These are phyloP conservation scores for Chlamydotis undulata DNA, from an alignment of 2,113 vertebrate species.

Conservation along the genomic window DNA sequence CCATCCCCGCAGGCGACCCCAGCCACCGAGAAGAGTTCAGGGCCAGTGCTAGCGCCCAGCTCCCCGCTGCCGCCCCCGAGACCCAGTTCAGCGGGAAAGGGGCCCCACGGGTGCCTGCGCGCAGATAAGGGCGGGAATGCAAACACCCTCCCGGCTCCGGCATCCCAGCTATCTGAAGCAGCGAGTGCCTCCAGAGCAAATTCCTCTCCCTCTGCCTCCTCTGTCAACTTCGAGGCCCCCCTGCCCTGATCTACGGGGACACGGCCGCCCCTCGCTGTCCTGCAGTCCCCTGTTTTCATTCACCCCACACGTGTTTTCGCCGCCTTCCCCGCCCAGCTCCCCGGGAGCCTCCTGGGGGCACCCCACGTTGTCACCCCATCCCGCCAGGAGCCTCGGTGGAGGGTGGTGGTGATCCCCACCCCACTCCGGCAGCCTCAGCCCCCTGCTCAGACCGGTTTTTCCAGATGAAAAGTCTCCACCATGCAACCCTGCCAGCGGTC, in stretches of 20 bases:
- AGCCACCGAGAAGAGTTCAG: neutral
- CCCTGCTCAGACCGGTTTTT: neutral
- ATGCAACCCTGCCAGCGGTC: neutral
- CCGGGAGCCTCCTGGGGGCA: fast-evolving
- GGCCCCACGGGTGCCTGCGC: neutral
- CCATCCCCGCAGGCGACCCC: fast-evolving
- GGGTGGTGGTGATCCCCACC: neutral
- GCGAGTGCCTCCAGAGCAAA: conserved; percentile 48
- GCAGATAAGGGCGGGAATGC: conserved; percentile 49
- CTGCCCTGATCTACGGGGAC: neutral
- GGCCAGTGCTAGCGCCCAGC: neutral
- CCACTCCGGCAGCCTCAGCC: neutral
- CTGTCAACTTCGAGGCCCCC: neutral
- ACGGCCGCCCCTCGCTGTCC: fast-evolving
- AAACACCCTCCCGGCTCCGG: conserved; percentile 52
- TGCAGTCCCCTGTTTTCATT: neutral
- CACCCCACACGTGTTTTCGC: neutral
- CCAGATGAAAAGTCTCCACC: neutral
- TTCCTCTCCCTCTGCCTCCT: neutral
- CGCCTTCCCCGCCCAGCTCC: neutral
- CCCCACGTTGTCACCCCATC: neutral
- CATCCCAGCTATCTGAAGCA: conserved; percentile 53
- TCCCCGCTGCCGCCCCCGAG: neutral
- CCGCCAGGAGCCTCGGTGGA: neutral
- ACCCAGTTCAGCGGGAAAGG: conserved; percentile 38